Evolutionary conservation across 2,113 vertebrate species (phyloP), one percentile per base, ranked within the genome.

Genomic region (Myotis yumanensis): DNA sequence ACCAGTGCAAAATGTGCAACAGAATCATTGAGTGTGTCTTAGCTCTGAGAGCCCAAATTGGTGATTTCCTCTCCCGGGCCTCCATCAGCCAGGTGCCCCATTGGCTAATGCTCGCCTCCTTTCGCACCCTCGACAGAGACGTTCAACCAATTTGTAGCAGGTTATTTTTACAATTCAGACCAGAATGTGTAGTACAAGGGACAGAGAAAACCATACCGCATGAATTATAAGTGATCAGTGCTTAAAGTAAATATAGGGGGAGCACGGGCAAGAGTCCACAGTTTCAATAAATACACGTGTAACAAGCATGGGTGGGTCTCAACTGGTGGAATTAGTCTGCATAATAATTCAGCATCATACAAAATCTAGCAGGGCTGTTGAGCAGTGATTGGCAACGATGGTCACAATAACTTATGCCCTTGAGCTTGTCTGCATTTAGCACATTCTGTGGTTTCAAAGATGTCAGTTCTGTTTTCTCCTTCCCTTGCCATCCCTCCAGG

Each of bases 221-320:
- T 88, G 83, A 96, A 97, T 96, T 96, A 93, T 96, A 98, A 97
- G 96, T 97, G 94, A 97, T 98, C 97, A 98, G 98, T 98, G 97
- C 98, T 97, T 95, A 98, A 98, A 97, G 97, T 97, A 98, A 98
- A 97, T 98, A 98, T 95, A 95, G 89, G 90, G 97, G 96, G 62
- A 94, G 79, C 96, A 94, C 92, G 94, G 98, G 97, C 96, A 97
- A 96, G 97, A 96, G 97, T 95, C 97, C 98, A 98, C 97, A 98
- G 96, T 97, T 98, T 96, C 97, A 97, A 97, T 97, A 98, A 98
- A 97, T 95, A 98, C 91, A 97, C 97, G 96, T 95, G 86, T 97
- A 97, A 97, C 95, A 94, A 97, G 96, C 97, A 96, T 43, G 90
- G 96, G 80, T 93, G 89, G 96, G 96, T 97, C 95, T 97, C 89